Conservation (phyloP, 2,797 vertebrate species). For the Bovichtus diacanthus region DNA sequence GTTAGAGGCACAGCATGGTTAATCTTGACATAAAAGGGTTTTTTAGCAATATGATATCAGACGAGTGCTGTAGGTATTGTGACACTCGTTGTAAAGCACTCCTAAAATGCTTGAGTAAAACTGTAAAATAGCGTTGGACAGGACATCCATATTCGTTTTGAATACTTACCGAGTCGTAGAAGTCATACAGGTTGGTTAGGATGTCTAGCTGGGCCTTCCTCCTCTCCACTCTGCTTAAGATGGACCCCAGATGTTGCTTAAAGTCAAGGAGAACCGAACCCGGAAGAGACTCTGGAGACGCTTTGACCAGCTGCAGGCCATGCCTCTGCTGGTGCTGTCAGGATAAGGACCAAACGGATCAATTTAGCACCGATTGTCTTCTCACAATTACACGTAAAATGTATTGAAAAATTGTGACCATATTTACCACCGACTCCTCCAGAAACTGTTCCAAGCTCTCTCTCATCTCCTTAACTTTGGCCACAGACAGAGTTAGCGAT, state of each 20-base stretch:
- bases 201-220: conserved; percentile 81
- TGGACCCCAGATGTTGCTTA: conserved; percentile 79
- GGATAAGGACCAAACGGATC: not conserved
- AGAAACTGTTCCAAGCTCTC: conserved; percentile 79
- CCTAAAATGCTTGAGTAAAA: too few relatives aligned
- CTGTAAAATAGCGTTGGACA: not conserved
- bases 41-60: too few relatives aligned
- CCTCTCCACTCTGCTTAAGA: conserved; percentile 76
- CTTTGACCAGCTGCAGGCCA: conserved; percentile 78
- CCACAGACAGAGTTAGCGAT: conserved; percentile 70
- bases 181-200: conserved; percentile 85
- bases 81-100: not conserved
- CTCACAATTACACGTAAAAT: not conserved
- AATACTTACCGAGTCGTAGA: conserved; percentile 85
- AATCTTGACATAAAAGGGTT: not conserved
- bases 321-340: conserved; percentile 83
- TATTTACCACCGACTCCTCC: conserved; percentile 79
- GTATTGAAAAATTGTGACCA: not conserved
- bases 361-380: not conserved
- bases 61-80: not conserved
- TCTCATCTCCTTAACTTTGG: conserved; percentile 77
- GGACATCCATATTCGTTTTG: not conserved
- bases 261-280: conserved; percentile 74
- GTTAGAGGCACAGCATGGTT: not conserved
- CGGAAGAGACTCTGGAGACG: conserved; percentile 75